Evolutionary conservation across 2,113 vertebrate species (phyloP).

Genomic region (Urocitellus parryii): DNA sequence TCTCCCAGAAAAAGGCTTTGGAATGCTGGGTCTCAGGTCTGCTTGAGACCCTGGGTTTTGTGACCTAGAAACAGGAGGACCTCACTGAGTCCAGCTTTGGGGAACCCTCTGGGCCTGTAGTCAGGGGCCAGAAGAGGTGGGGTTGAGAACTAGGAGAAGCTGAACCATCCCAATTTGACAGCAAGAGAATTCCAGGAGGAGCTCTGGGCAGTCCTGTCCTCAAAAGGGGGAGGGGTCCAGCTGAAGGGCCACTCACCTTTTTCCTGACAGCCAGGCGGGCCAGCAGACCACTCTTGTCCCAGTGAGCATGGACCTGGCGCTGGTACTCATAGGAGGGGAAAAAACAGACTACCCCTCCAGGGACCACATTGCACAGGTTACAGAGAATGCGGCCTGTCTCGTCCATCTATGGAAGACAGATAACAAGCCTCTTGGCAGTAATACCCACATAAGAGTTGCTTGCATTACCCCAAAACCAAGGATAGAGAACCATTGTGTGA

Average conservation of each 20-base stretch:
- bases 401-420: constrained; percentile 90
- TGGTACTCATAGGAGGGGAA: constrained; percentile 97
- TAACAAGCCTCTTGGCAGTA: neutral
- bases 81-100: neutral
- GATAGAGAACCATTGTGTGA: accelerated
- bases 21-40: neutral
- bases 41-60: neutral
- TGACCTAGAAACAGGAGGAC: neutral
- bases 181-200: neutral
- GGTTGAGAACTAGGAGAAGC: neutral
- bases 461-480: neutral
- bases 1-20: neutral
- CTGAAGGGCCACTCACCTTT: constrained; percentile 87
- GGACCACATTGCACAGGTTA: constrained; percentile 95
- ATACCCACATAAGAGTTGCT: neutral
- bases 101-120: neutral
- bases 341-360: constrained; percentile 96
- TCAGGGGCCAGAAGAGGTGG: neutral
- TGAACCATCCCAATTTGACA: too few species aligned
- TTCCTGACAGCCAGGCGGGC: constrained; percentile 91
- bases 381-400: constrained; percentile 94
- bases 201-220: neutral
- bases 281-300: constrained; percentile 92
- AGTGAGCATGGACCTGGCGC: constrained; percentile 90
- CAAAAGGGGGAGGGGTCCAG: too few species aligned